Evolutionary conservation across 2,888 invertebrate genomes (phyloP).

Genomic region (Liopterus haemorrhoidalis): DNA sequence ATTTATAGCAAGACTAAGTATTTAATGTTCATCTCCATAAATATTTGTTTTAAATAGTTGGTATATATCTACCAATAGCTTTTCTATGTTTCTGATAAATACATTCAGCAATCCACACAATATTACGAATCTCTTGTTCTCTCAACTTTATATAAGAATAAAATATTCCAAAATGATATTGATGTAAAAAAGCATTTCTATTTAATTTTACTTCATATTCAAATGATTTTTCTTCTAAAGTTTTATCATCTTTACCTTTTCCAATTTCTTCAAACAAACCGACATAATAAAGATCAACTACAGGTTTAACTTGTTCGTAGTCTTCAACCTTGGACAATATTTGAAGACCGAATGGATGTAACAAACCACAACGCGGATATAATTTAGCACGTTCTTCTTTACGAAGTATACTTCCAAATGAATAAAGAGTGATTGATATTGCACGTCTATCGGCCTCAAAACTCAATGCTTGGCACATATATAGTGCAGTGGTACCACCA

Average conservation of each 20-base stretch:
- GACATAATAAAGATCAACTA: slow-evolving; percentile 97
- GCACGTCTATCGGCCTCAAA: slow-evolving; percentile 99
- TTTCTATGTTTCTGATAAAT: too few species aligned
- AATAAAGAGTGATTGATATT: slow-evolving; percentile 99
- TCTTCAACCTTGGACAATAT: slow-evolving; percentile 95
- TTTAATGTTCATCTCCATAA: too few species aligned
- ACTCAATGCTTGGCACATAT: slow-evolving; percentile 98
- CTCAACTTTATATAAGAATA: too few species aligned
- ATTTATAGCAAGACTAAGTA: too few species aligned
- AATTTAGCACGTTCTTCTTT: slow-evolving; percentile 97
- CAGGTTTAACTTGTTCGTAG: slow-evolving; percentile 97
- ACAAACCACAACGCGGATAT: slow-evolving; percentile 92
- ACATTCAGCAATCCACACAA: too few species aligned
- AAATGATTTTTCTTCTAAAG: slow-evolving; percentile 98
- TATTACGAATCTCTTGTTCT: too few species aligned
- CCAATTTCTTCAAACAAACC: slow-evolving; percentile 96
- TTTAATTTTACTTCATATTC: slow-evolving; percentile 80
- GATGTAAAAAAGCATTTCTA: too few species aligned
- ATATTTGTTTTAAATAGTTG: too few species aligned
- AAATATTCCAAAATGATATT: too few species aligned
- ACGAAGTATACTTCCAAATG: slow-evolving; percentile 96
- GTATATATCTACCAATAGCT: too few species aligned
- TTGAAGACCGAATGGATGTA: slow-evolving; percentile 94
- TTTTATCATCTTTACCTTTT: slow-evolving; percentile 96
- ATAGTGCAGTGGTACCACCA: slow-evolving; percentile 96